Evolutionary conservation across 2,888 invertebrate genomes (phyloP), one percentile per base, ranked within the genome.

Genomic region (Melangyna quadrimaculata): DNA sequence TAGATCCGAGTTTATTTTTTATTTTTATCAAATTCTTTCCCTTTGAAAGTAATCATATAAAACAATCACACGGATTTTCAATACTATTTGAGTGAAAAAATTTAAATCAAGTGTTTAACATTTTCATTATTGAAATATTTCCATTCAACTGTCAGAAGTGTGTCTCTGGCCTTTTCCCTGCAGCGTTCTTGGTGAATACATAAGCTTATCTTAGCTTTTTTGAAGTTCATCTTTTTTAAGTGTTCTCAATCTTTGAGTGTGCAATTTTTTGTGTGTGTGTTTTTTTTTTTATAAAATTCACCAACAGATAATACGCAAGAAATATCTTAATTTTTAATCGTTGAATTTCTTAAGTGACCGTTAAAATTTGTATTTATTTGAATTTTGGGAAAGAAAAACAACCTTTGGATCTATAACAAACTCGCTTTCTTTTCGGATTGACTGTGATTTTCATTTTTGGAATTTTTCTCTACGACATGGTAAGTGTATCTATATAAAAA

Each of bases 391-490:
- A 51, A 37, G 22, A 17, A 22, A 27, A 53, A 22, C 43, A 75
- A 71, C 61, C 59, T 48, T 71, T 48, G 61, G 67, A 70, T 70
- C 27, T n/a, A 12, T 14, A 45, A 57, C 57, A 17, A 35, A 35
- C 29, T 67, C 24, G 43, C 48, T 67, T 55, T 74, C 48, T 61
- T 53, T 71, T 29, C 61, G 61, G 63, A 19, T 40, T 74, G 19
- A 40, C 40, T 45, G 74, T 37, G 71, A 75, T 65, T 67, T 67
- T 82, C 59, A 45, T 67, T 67, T 61, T 74, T 70, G 79, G 75
- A 61, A 59, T 80, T 84, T 57, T 75, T 72, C 55, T 27, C 72
- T 57, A 55, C 73, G 86, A 77, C 63, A 86, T 86, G 86, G 86
- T 86, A 57, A 81, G 83, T 53, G 12, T 74, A 65, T 37, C 35